A percentile compares a stretch with the other conserved stretches of the same genome.
These are phyloP conservation scores for Coregonus sp. DNA, from an alignment of 2,797 vertebrate species.

Conservation along the genomic window DNA sequence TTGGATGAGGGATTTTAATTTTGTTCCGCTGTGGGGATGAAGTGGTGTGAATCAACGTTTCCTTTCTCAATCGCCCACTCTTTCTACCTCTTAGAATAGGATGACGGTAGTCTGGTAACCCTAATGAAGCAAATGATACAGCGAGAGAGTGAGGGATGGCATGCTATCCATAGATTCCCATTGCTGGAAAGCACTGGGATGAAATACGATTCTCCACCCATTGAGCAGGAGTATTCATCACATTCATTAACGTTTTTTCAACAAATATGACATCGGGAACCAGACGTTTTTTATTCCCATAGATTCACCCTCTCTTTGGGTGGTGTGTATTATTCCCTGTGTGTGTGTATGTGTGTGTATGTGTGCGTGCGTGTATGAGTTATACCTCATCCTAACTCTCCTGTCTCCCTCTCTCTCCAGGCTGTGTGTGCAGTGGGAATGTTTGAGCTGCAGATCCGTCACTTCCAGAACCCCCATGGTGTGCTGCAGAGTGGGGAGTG, in stretches of 20 bases:
- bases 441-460: conserved; percentile 81
- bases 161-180: conserved; percentile 17
- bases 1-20: conserved; percentile 50
- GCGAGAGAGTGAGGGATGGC: neutral
- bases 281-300: neutral
- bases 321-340: neutral
- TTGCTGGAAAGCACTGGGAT: neutral
- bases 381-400: neutral
- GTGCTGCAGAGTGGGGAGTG: conserved; percentile 74
- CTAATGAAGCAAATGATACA: conserved; percentile 23
- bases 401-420: conserved; percentile 45
- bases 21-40: conserved; percentile 20
- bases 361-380: neutral
- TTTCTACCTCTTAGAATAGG: conserved; percentile 16
- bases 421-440: conserved; percentile 67
- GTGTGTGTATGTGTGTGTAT: neutral
- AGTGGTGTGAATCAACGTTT: conserved; percentile 48
- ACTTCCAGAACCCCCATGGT: conserved; percentile 75
- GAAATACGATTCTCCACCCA: conserved; percentile 11
- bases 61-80: conserved; percentile 6
- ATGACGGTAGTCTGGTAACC: conserved; percentile 14
- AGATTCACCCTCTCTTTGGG: neutral
- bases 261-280: neutral
- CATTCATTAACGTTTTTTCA: conserved; percentile 10
- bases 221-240: neutral